These are phyloP conservation scores for Syngnathus acus DNA, from an alignment of 2,797 vertebrate genomes.

Conservation along the genomic window DNA sequence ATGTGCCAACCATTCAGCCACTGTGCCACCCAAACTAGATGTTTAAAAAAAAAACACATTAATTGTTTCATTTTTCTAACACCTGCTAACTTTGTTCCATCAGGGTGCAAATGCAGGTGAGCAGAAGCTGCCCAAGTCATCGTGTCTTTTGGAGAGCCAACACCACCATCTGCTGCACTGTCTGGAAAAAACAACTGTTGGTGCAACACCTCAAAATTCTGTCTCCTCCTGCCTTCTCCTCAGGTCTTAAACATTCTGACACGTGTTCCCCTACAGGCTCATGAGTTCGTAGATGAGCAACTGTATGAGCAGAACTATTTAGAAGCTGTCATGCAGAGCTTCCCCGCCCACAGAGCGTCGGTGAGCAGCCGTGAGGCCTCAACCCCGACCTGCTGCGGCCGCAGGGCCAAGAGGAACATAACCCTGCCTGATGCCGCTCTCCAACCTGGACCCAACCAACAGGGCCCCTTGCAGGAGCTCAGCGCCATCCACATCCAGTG, in stretches of 20 bases:
- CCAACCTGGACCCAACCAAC: conserved; percentile 56
- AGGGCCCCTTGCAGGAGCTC: conserved; percentile 86
- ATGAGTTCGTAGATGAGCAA: conserved; percentile 94
- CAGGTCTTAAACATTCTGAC: conserved; percentile 4
- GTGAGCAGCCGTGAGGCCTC: conserved; percentile 74
- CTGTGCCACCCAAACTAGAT: neutral
- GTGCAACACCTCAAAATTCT: conserved; percentile 38
- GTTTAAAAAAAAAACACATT: neutral
- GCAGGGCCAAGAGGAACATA: conserved; percentile 74
- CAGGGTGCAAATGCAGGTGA: conserved; percentile 83
- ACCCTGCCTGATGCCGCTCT: conserved; percentile 80
- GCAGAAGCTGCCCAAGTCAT: conserved; percentile 75
- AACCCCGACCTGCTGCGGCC: conserved; percentile 79
- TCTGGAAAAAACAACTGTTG: conserved; percentile 95
- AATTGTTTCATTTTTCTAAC: neutral
- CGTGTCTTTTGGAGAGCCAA: conserved; percentile 88
- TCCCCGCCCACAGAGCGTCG: conserved; percentile 81
- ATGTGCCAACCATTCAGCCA: no score
- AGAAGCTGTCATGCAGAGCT: conserved; percentile 79
- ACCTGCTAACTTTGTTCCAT: conserved; percentile 10
- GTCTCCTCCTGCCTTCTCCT: neutral
- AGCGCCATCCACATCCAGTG: conserved; percentile 94
- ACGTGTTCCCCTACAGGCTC: conserved; percentile 73
- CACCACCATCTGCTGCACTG: conserved; percentile 98
- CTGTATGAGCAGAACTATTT: conserved; percentile 91